Percentiles rank a stretch among this genome's conserved stretches.
These are phyloP conservation scores for Sweltsa coloradensis DNA, from an alignment of 1,140 invertebrate genomes.

Conservation along the genomic window DNA sequence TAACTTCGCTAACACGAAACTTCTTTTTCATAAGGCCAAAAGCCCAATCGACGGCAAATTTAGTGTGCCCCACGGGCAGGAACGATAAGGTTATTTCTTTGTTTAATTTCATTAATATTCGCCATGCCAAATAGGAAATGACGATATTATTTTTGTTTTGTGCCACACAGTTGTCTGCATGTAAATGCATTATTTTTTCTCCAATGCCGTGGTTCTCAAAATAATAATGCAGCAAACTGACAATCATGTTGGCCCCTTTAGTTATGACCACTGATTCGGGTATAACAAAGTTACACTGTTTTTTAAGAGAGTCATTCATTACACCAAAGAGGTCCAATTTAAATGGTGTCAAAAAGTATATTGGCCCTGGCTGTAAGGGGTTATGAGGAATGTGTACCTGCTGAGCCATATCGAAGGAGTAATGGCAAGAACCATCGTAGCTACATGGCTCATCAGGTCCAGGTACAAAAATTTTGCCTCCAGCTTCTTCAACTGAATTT, in stretches of 20 bases:
- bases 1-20: background rate
- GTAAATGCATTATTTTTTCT: slow-evolving; percentile 7
- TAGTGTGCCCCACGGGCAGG: background rate
- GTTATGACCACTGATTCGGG: slow-evolving; percentile 5
- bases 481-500: background rate
- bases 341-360: slow-evolving; percentile 13
- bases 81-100: slow-evolving; percentile 1
- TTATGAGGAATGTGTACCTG: slow-evolving; percentile 4
- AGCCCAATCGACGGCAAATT: background rate
- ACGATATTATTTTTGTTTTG: slow-evolving; percentile 13
- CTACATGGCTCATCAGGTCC: background rate
- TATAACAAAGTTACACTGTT: slow-evolving; percentile 14
- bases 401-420: background rate
- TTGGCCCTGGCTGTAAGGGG: slow-evolving; percentile 12
- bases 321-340: slow-evolving; percentile 14
- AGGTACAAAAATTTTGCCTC: too few relatives aligned
- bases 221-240: slow-evolving; percentile 15
- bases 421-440: background rate
- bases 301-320: slow-evolving; percentile 8
- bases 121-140: background rate
- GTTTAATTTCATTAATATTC: background rate
- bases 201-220: slow-evolving; percentile 9
- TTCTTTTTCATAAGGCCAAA: background rate
- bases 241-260: slow-evolving; percentile 14
- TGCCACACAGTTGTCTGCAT: slow-evolving; percentile 15